Evolutionary conservation across 2,113 vertebrate genomes (phyloP).

Genomic region (Delphinapterus leucas): DNA sequence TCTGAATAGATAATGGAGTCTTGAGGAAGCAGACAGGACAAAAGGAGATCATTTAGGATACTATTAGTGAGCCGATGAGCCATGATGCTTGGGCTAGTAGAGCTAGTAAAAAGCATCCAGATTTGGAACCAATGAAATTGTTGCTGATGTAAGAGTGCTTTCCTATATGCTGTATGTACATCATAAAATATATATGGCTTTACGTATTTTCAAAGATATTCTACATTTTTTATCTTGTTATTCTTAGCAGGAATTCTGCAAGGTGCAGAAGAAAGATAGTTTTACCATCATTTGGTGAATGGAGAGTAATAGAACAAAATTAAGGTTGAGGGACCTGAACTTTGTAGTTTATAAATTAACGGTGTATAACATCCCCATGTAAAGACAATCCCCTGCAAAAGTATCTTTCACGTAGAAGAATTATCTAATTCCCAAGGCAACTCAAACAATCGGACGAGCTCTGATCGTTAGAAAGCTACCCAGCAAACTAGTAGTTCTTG

Average conservation of each 20-base stretch:
- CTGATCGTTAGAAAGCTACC: not conserved
- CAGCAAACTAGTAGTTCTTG: not conserved
- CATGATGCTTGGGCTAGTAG: not conserved
- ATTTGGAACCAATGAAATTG: not conserved
- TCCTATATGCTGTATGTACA: not conserved
- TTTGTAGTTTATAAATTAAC: not conserved
- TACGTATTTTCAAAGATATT: not conserved
- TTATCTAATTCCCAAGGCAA: not conserved
- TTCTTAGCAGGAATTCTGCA: not conserved
- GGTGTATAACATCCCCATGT: not conserved
- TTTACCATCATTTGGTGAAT: not conserved
- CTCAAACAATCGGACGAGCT: not conserved
- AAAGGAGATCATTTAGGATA: not conserved
- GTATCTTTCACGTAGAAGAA: not conserved
- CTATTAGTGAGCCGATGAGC: not conserved
- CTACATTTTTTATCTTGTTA: not conserved
- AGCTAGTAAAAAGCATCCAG: not conserved
- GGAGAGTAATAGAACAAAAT: not conserved
- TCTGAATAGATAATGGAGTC: not conserved
- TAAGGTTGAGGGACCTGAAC: not conserved
- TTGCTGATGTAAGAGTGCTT: not conserved
- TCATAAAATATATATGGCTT: not conserved
- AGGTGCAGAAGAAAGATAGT: not conserved
- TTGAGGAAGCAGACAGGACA: not conserved
- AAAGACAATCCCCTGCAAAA: not conserved